These are phyloP conservation scores for Mythimna loreyi DNA, from an alignment of 2,888 invertebrate genomes.

Conservation along the genomic window DNA sequence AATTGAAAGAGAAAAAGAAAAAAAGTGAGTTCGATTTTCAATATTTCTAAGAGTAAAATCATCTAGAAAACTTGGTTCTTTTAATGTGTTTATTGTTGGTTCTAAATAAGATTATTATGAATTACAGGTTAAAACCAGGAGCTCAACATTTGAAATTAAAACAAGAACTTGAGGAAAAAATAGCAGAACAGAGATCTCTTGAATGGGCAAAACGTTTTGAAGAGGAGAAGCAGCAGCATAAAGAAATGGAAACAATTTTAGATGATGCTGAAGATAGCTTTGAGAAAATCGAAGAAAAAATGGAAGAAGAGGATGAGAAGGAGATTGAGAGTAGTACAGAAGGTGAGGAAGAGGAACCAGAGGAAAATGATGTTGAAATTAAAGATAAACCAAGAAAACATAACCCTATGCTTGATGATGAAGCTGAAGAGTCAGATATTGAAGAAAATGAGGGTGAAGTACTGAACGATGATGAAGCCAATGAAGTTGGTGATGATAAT, in stretches of 20 bases:
- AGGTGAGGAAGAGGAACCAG: slow-evolving; percentile 85
- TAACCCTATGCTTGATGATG: slow-evolving; percentile 85
- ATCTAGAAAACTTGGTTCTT: neutral
- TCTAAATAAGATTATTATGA: neutral
- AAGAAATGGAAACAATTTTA: slow-evolving; percentile 78
- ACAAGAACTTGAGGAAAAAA: slow-evolving; percentile 93
- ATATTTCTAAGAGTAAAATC: neutral
- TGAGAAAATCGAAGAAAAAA: slow-evolving; percentile 83
- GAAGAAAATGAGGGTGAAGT: slow-evolving; percentile 73
- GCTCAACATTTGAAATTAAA: slow-evolving; percentile 93
- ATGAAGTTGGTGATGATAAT: slow-evolving; percentile 64
- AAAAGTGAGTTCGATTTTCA: slow-evolving; percentile 83
- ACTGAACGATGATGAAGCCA: slow-evolving; percentile 69
- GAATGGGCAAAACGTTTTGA: slow-evolving; percentile 93
- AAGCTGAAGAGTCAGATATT: slow-evolving; percentile 88
- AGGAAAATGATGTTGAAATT: slow-evolving; percentile 78
- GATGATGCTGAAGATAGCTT: slow-evolving; percentile 83
- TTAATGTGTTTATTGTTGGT: slow-evolving; percentile 2
- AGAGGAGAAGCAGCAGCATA: slow-evolving; percentile 83
- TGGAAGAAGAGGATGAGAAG: slow-evolving; percentile 76
- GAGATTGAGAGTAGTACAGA: slow-evolving; percentile 83
- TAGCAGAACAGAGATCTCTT: slow-evolving; percentile 93
- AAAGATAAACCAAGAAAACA: slow-evolving; percentile 82
- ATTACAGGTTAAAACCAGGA: slow-evolving; percentile 92
- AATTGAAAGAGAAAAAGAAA: slow-evolving; percentile 89